Conservation (phyloP, 2,113 vertebrate species). For the Phaethornis superciliosus region DNA sequence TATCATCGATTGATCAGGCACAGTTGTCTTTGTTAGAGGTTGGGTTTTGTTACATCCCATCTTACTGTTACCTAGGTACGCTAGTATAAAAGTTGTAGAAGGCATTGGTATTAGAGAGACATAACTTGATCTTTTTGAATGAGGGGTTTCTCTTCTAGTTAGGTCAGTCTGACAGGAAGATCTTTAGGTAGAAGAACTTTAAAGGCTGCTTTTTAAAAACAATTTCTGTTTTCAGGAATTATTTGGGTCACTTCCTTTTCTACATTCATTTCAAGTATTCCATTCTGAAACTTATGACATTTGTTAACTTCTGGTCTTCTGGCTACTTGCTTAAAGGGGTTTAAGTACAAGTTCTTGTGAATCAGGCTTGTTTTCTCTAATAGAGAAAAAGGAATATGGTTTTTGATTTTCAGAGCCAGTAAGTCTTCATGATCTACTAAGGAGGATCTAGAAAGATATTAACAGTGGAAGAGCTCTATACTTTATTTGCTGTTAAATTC, state of each 20-base stretch:
- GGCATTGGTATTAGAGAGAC: neutral
- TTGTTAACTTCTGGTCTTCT: neutral
- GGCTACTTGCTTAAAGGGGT: neutral
- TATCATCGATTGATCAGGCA: neutral
- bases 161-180: neutral
- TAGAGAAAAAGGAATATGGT: neutral
- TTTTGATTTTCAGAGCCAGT: neutral
- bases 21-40: neutral
- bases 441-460: neutral
- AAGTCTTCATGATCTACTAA: neutral
- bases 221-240: neutral
- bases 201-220: neutral
- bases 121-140: neutral
- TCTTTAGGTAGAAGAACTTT: neutral
- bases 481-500: neutral
- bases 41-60: neutral
- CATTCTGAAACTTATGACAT: neutral
- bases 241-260: neutral
- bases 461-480: neutral
- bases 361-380: neutral
- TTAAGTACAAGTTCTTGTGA: neutral
- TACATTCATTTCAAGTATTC: neutral
- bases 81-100: neutral
- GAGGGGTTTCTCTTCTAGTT: neutral
- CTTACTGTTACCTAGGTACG: neutral